Percentiles rank a stretch among this genome's conserved stretches.
These are phyloP conservation scores for Lepidurus apus DNA, from an alignment of 1,140 invertebrate genomes.

Conservation along the genomic window DNA sequence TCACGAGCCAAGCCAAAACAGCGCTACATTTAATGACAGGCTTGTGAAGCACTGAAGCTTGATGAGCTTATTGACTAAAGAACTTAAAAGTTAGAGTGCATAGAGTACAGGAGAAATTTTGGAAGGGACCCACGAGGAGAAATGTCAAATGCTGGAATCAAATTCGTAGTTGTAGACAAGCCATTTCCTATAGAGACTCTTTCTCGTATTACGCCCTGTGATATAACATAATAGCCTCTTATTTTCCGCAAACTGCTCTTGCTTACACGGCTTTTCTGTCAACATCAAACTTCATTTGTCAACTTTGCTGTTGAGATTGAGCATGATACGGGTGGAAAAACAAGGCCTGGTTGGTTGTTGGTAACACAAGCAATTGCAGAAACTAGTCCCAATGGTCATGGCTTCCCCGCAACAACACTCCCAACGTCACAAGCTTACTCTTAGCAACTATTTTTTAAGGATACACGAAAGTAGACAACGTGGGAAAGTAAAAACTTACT, in stretches of 20 bases:
- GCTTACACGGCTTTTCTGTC: constrained; percentile 5
- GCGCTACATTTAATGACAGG: too few species aligned
- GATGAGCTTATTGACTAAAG: too few species aligned
- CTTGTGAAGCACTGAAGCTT: too few species aligned
- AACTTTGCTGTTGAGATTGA: constrained; percentile 11
- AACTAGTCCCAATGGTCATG: neutral
- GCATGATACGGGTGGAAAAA: neutral
- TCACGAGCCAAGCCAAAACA: too few species aligned
- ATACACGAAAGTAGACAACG: neutral
- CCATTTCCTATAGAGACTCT: neutral
- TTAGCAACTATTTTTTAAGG: neutral
- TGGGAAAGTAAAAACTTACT: neutral
- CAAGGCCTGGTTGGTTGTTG: neutral
- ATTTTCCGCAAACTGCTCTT: neutral
- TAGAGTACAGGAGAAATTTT: too few species aligned
- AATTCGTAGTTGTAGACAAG: too few species aligned
- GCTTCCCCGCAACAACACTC: neutral
- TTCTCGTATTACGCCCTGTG: neutral
- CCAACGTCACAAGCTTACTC: neutral
- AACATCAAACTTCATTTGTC: constrained; percentile 22
- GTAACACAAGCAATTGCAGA: neutral
- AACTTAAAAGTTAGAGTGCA: too few species aligned
- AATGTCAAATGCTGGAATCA: too few species aligned
- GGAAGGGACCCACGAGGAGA: too few species aligned
- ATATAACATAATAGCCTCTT: neutral